Base-by-base conservation (phyloP, 2,888 invertebrate species). In the Ligdia adustata region DNA sequence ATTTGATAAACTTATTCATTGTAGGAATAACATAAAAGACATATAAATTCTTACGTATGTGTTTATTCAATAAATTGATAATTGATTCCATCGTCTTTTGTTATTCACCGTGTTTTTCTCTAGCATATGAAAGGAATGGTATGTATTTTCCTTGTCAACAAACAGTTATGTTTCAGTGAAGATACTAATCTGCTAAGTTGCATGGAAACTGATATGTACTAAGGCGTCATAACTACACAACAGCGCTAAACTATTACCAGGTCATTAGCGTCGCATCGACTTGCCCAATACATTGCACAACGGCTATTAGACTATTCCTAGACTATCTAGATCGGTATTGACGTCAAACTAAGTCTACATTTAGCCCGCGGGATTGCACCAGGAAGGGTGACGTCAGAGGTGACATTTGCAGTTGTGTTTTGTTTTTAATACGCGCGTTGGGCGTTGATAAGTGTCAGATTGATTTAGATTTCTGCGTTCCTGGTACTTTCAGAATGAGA, bases 331-430 rank as follows among this genome's bases (percentile, higher is more conserved):
- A 65, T 52, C 81, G 68, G 35, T 32, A 40, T 62, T 77, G 76
- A 79, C 81, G 81, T 79, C 79, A 79, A 48, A 37, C 50, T 9
- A 7, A 14, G 26, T 60, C 75, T 73, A 73, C 66, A 64, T 61
- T 67, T 69, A 73, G 74, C 52, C 48, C 33, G 43, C 62, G 66
- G 66, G 61, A 61, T 61, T 69, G 71, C 78, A 78, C 72, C 75
- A 78, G 79, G 79, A 79, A 79, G 69, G 26, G 55, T 79, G 79
- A 81, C 80, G 80, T 67, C 62, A 59, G 45, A 11, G 33, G 59
- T 74, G 80, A 75, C 80, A 81, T 81, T 80, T 79, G 15, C 24
- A 32, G 37, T 24, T 45, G 55, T 48, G 50, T 47, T 58, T 55
- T 45, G 57, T 48, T 60, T 58, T 49, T 55, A 39, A 28, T 18